Percentiles rank a stretch among this genome's conserved stretches.
Evolutionary conservation across 1,140 invertebrate genomes (phyloP).

Genomic region (Thaumetopoea pityocampa): DNA sequence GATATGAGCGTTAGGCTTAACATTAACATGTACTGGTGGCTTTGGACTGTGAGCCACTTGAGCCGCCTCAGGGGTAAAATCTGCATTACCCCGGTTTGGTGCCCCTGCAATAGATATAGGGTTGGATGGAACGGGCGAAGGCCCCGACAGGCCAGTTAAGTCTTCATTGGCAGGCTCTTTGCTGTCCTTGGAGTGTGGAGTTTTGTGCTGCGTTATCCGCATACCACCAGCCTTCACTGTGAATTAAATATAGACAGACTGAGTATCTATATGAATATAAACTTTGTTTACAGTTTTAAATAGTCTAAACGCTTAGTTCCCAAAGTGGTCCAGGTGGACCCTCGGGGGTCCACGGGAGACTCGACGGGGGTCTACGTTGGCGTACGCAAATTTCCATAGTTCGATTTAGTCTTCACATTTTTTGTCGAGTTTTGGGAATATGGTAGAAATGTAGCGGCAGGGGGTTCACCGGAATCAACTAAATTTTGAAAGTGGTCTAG

Average conservation of each 20-base stretch:
- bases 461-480: too few species aligned
- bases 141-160: conserved; percentile 62
- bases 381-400: too few species aligned
- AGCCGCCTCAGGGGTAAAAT: conserved; percentile 92
- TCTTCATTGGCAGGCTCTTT: conserved; percentile 75
- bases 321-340: too few species aligned
- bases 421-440: too few species aligned
- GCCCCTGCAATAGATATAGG: conserved; percentile 87
- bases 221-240: conserved; percentile 94
- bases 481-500: too few species aligned
- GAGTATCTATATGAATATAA: too few species aligned
- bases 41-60: conserved; percentile 87
- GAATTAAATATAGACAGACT: conserved; percentile 23
- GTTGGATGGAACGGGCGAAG: conserved; percentile 81
- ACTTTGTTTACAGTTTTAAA: too few species aligned
- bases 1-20: conserved; percentile 77
- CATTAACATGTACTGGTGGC: conserved; percentile 79
- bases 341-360: too few species aligned
- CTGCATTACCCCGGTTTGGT: conserved; percentile 86
- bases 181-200: conserved; percentile 78
- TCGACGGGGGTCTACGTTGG: too few species aligned
- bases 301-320: too few species aligned
- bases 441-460: too few species aligned
- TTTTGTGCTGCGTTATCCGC: conserved; percentile 93
- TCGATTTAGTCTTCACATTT: too few species aligned